phyloP scores from a whole-genome alignment of 2,113 vertebrate species.

The Apodemus sylvaticus region DNA sequence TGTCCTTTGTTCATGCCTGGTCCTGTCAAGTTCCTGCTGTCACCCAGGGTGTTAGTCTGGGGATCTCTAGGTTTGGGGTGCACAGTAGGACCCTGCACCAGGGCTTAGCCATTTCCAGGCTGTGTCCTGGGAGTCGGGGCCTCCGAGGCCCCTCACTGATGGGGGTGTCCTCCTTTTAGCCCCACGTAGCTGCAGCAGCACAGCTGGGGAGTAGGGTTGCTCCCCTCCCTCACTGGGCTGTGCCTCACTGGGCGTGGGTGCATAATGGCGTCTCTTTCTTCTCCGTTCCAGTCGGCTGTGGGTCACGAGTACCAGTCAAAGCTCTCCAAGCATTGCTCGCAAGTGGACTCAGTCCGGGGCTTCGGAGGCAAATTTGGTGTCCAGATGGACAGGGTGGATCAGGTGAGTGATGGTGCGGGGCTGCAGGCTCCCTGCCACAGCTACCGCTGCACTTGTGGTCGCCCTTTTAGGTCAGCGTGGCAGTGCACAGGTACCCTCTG shows the following conservation, averaged over 20 bases:
- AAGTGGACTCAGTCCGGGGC: constrained; percentile 94
- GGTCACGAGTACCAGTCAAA: constrained; percentile 96
- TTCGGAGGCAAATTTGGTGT: constrained; percentile 98
- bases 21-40: neutral
- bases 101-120: rapidly evolving
- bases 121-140: rapidly evolving
- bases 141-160: neutral
- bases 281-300: constrained; percentile 92
- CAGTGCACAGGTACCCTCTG: rapidly evolving
- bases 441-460: rapidly evolving
- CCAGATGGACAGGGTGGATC: constrained; percentile 94
- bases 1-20: neutral
- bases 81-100: neutral
- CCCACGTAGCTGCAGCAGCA: neutral
- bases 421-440: neutral
- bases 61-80: neutral
- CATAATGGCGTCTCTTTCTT: neutral
- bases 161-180: neutral
- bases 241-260: neutral
- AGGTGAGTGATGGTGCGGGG: constrained; percentile 85
- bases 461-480: rapidly evolving
- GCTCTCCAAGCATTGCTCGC: constrained; percentile 96
- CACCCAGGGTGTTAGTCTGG: neutral
- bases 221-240: no score
- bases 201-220: neutral